Percentiles rank a stretch among this genome's conserved stretches.
Evolutionary conservation across 2,888 invertebrate species (phyloP).

Genomic region (Watsonalla cultraria): DNA sequence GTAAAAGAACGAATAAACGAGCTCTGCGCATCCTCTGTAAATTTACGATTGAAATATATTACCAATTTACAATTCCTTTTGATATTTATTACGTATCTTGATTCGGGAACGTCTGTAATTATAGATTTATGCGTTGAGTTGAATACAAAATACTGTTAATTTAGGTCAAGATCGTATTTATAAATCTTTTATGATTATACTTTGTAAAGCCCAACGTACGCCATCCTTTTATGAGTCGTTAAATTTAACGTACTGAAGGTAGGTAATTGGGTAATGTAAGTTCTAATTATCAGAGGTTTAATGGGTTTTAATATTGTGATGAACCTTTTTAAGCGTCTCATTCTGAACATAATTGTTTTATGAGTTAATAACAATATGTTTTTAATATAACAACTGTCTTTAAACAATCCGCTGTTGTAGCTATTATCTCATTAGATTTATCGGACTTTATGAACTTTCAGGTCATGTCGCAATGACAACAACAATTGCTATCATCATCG

Average conservation of each 20-base stretch:
- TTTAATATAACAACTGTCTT: too few relatives aligned
- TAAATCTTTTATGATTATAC: constrained; percentile 46
- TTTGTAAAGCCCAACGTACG: constrained; percentile 33
- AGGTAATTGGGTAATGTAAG: constrained; percentile 34
- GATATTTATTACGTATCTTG: constrained; percentile 1
- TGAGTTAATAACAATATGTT: background rate
- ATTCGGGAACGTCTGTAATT: background rate
- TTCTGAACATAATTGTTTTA: background rate
- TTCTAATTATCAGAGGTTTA: constrained; percentile 14
- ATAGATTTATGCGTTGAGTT: constrained; percentile 10
- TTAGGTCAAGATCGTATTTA: constrained; percentile 55
- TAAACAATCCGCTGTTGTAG: too few relatives aligned
- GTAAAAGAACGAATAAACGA: background rate
- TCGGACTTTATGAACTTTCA: too few relatives aligned
- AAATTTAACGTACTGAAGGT: constrained; percentile 48
- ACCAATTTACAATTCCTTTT: background rate
- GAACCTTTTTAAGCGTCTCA: background rate
- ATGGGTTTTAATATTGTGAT: constrained; percentile 2
- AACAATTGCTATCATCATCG: too few relatives aligned
- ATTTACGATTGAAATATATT: background rate
- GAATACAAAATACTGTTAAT: constrained; percentile 26
- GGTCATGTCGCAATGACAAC: too few relatives aligned
- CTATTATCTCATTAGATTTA: too few relatives aligned
- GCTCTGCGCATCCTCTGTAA: background rate
- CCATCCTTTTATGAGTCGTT: constrained; percentile 54